Percentiles rank a stretch among this genome's conserved stretches.
Evolutionary conservation across 1,140 invertebrate genomes (phyloP).

Genomic region (Drosophila equinoxialis): DNA sequence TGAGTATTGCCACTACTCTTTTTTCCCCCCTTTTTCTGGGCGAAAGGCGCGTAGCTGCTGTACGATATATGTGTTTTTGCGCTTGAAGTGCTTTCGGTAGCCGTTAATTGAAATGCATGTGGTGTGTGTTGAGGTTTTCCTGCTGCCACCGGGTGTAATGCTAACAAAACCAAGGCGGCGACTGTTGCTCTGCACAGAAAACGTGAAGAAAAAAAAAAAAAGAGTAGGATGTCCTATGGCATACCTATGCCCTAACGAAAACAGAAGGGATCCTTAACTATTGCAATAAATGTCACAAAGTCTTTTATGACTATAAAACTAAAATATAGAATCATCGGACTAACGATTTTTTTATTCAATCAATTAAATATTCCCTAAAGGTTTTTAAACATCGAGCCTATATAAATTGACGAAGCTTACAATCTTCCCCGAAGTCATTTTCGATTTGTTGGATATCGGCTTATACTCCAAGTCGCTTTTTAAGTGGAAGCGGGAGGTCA

Average conservation of each 20-base stretch:
- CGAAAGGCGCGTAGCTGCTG: slow-evolving; percentile 8
- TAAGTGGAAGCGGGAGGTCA: too few relatives aligned
- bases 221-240: slow-evolving; percentile 43
- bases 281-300: not conserved
- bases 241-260: not conserved
- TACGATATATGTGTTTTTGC: slow-evolving; percentile 73
- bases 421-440: too few relatives aligned
- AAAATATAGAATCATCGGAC: too few relatives aligned
- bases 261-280: not conserved
- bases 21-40: not conserved
- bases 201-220: slow-evolving; percentile 4
- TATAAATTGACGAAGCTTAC: too few relatives aligned
- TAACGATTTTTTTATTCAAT: too few relatives aligned
- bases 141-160: not conserved
- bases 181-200: slow-evolving; percentile 39
- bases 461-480: too few relatives aligned
- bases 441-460: too few relatives aligned
- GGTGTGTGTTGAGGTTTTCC: slow-evolving; percentile 32
- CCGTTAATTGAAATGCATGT: slow-evolving; percentile 79
- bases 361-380: too few relatives aligned
- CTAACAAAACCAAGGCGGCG: slow-evolving; percentile 36
- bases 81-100: slow-evolving; percentile 69
- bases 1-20: not conserved
- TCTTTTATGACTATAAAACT: too few relatives aligned
- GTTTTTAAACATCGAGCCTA: too few relatives aligned